Evolutionary conservation across 2,113 vertebrate genomes (phyloP).

Genomic region (Callipepla californica): DNA sequence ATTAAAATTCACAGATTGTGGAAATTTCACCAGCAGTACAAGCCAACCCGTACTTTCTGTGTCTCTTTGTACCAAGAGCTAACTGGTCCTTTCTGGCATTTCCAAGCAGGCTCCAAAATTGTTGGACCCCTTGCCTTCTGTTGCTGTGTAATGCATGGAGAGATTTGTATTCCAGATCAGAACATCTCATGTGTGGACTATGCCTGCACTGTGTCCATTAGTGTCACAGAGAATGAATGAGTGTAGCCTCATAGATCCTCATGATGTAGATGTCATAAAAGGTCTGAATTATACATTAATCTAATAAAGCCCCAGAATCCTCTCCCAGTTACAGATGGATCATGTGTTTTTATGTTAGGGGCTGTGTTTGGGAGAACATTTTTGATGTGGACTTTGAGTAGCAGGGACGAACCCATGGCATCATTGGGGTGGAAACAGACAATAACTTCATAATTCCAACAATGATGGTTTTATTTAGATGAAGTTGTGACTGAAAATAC

Average conservation of each 20-base stretch:
- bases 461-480: not conserved
- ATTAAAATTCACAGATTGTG: not conserved
- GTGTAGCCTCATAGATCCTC: not conserved
- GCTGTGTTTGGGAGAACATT: not conserved
- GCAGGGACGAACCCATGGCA: not conserved
- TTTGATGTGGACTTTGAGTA: not conserved
- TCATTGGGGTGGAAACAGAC: not conserved
- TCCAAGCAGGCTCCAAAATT: not conserved
- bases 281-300: not conserved
- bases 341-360: not conserved
- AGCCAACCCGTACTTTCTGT: not conserved
- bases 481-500: not conserved
- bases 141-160: fast-evolving
- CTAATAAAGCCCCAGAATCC: not conserved
- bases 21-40: not conserved
- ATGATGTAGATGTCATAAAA: fast-evolving
- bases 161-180: not conserved
- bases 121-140: not conserved
- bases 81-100: not conserved
- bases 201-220: not conserved
- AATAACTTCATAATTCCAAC: not conserved
- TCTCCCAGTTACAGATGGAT: not conserved
- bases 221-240: not conserved
- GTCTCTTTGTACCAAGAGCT: not conserved
- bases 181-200: not conserved